These are phyloP conservation scores for Caerostris darwini DNA, from an alignment of 1,140 invertebrate genomes.

Conservation along the genomic window DNA sequence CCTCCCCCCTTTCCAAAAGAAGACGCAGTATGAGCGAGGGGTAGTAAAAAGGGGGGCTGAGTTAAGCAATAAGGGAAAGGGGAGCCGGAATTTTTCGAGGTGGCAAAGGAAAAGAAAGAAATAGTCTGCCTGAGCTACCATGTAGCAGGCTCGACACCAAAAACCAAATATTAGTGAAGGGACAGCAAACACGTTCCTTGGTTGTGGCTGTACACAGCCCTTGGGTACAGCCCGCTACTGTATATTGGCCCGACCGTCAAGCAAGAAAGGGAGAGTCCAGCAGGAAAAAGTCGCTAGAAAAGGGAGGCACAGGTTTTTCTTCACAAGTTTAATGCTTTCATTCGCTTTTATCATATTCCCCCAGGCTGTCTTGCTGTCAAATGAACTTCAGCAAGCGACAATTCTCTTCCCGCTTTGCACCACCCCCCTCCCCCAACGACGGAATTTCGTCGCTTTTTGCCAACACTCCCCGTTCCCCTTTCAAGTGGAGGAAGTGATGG, in stretches of 20 bases:
- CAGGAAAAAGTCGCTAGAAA: constrained; percentile 62
- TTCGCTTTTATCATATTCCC: constrained; percentile 67
- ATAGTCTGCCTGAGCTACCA: constrained; percentile 34
- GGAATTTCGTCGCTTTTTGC: constrained; percentile 42
- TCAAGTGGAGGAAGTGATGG: constrained; percentile 70
- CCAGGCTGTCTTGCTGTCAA: constrained; percentile 64
- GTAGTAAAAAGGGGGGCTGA: constrained; percentile 18
- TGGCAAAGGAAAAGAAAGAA: constrained; percentile 62
- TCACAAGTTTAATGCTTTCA: constrained; percentile 65
- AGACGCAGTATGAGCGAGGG: not conserved
- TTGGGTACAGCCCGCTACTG: constrained; percentile 59
- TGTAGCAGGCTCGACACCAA: constrained; percentile 74
- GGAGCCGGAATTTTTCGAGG: constrained; percentile 68
- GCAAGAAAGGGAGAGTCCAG: constrained; percentile 24
- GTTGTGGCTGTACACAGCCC: constrained; percentile 78
- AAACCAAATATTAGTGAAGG: constrained; percentile 78
- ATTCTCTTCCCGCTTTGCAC: not conserved
- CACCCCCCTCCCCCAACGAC: not conserved
- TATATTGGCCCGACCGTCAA: constrained; percentile 76
- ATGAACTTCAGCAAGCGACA: constrained; percentile 61
- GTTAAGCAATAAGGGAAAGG: constrained; percentile 74
- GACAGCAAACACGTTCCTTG: constrained; percentile 77
- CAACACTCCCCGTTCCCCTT: not conserved
- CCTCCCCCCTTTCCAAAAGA: not conserved
- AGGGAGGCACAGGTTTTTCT: constrained; percentile 68